These are phyloP conservation scores for Congeria kusceri DNA, from an alignment of 2,888 invertebrate genomes.

Conservation along the genomic window DNA sequence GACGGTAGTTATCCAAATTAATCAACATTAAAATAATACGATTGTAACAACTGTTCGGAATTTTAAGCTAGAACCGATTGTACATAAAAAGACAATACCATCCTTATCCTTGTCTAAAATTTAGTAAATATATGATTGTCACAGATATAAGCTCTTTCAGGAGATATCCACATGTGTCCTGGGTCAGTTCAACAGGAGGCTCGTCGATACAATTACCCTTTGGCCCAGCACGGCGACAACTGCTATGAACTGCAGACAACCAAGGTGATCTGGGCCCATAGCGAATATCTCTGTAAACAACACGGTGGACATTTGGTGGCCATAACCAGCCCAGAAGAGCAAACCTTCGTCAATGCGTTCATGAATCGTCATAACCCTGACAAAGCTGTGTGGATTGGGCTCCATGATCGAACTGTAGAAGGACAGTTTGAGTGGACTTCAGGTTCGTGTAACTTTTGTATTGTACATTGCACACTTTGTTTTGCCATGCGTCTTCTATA, in stretches of 20 bases:
- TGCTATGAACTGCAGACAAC: conserved; percentile 40
- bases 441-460: conserved; percentile 17
- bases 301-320: conserved; percentile 41
- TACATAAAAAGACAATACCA: no score
- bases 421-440: conserved; percentile 45
- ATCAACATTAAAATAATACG: no score
- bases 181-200: neutral
- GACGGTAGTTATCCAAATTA: no score
- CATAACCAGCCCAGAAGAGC: conserved; percentile 29
- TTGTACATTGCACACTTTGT: no score
- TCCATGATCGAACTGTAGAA: conserved; percentile 32
- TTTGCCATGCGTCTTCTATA: no score
- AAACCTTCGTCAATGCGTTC: conserved; percentile 40
- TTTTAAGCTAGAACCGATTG: no score
- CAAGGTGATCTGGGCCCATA: conserved; percentile 24
- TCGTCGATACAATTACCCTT: neutral
- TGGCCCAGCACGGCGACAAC: conserved; percentile 30
- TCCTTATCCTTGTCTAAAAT: no score
- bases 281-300: conserved; percentile 23
- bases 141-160: neutral
- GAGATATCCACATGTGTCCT: conserved; percentile 14
- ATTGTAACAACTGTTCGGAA: no score
- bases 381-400: conserved; percentile 52
- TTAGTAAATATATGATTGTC: no score
- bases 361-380: conserved; percentile 22